Conservation (phyloP, 2,888 invertebrate genomes). For the Agrochola lota region DNA sequence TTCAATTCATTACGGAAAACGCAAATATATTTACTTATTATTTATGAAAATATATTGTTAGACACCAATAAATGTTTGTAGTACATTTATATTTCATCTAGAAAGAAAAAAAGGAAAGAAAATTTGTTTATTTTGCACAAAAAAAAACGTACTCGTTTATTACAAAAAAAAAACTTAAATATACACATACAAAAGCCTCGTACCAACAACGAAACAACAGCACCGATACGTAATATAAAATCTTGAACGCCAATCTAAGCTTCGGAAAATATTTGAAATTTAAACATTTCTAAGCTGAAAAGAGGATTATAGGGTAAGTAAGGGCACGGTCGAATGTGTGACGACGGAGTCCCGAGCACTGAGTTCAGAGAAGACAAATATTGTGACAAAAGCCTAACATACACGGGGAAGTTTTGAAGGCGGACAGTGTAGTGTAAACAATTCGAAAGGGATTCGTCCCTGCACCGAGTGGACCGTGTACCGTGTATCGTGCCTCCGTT, state of each 20-base stretch:
- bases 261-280: conserved; percentile 67
- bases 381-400: conserved; percentile 84
- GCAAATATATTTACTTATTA: conserved; percentile 2
- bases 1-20: conserved; percentile 22
- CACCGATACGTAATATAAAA: conserved; percentile 41
- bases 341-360: conserved; percentile 70
- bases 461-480: conserved; percentile 47
- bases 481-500: conserved; percentile 53
- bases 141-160: too few species aligned
- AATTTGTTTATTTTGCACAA: too few species aligned
- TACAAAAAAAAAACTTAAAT: too few species aligned
- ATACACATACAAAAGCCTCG: too few species aligned
- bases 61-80: neutral
- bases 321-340: conserved; percentile 71
- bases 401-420: conserved; percentile 77
- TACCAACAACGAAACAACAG: conserved; percentile 20
- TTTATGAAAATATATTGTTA: neutral
- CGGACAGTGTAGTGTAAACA: conserved; percentile 76
- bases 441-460: conserved; percentile 66
- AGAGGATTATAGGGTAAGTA: conserved; percentile 73
- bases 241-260: conserved; percentile 45
- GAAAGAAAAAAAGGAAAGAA: too few species aligned
- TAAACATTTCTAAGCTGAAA: conserved; percentile 71
- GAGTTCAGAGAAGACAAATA: conserved; percentile 83
- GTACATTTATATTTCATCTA: conserved; percentile 15